Evolutionary conservation across 2,113 vertebrate species (phyloP), one percentile per base, ranked within the genome.

Genomic region (Austrofundulus limnaeus): DNA sequence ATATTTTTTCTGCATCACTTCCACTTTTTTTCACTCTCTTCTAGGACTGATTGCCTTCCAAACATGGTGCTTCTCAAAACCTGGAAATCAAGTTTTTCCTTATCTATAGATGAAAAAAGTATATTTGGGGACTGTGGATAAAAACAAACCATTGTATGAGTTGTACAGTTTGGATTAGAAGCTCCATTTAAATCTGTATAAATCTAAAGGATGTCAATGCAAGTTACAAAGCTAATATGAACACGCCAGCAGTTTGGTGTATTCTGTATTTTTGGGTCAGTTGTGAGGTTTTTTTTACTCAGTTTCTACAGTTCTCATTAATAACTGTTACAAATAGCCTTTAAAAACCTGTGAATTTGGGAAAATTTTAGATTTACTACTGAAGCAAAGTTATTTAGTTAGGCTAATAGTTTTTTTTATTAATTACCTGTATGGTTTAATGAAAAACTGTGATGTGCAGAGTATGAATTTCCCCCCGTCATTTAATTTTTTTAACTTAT

Each of bases 21-120:
- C n/a, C 9, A 34, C 5, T 34, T 34, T 34, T 8, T 34, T 8
- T 34, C 8, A 8, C 10, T 10, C 56, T 64, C 34, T 16, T 64
- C 23, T 62, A 87, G 89, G 81, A 72, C 8, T 11, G 19, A 8
- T 43, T 15, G 0, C 43, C 53, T 24, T 16, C 45, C 46, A 76
- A 61, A 51, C 25, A 69, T 61, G 69, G 21, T 46, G 28, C 19
- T 42, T 41, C 21, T 66, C 63, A 34, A 76, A 62, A 34, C 38
- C 12, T 67, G 70, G 52, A 15, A 59, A 74, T 51, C 53, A 13
- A 5, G n/a, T 66, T 9, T 61, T 31, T 20, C 5, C 37, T 65
- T 38, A 13, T 17, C 17, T 52, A 10, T 11, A 42, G 24, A 16
- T 7, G 39, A 17, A 53, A 45, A 49, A 47, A 41, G 5, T 41